These are phyloP conservation scores for Lacerta viridis DNA, from an alignment of 2,797 vertebrate genomes.

Conservation along the genomic window DNA sequence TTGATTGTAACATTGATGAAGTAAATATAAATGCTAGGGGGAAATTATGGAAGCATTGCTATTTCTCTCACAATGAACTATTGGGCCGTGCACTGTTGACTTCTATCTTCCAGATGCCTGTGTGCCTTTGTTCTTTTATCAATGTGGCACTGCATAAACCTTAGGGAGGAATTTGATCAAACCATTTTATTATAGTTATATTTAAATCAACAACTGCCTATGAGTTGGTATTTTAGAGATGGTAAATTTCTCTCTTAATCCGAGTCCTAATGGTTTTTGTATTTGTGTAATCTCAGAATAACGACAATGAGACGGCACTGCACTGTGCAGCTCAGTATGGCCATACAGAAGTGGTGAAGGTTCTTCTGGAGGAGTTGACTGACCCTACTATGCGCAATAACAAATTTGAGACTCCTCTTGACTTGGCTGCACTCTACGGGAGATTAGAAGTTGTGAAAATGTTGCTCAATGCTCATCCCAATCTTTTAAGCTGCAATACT, in stretches of 20 bases:
- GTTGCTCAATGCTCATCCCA: constrained; percentile 94
- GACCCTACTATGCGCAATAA: constrained; percentile 99
- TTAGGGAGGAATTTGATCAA: background rate
- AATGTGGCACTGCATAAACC: background rate
- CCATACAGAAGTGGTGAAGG: constrained; percentile 93
- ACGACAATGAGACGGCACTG: constrained; percentile 97
- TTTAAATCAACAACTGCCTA: constrained; percentile 41
- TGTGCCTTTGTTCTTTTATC: background rate
- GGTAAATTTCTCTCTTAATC: background rate
- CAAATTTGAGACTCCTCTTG: constrained; percentile 96
- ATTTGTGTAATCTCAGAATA: constrained; percentile 87
- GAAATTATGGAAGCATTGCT: background rate
- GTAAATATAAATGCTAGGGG: background rate
- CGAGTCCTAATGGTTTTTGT: fast-evolving
- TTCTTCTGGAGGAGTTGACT: constrained; percentile 95
- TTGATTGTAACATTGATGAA: background rate
- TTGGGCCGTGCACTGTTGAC: background rate
- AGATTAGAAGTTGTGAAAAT: constrained; percentile 97
- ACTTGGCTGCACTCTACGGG: constrained; percentile 94
- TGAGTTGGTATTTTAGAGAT: constrained; percentile 57
- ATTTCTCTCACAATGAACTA: constrained; percentile 34
- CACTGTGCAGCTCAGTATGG: constrained; percentile 98
- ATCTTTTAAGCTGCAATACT: constrained; percentile 94
- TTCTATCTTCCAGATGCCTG: constrained; percentile 39
- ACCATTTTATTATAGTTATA: background rate